Evolutionary conservation across 2,113 vertebrate genomes (phyloP).

Genomic region (Aleadryas rufinucha): DNA sequence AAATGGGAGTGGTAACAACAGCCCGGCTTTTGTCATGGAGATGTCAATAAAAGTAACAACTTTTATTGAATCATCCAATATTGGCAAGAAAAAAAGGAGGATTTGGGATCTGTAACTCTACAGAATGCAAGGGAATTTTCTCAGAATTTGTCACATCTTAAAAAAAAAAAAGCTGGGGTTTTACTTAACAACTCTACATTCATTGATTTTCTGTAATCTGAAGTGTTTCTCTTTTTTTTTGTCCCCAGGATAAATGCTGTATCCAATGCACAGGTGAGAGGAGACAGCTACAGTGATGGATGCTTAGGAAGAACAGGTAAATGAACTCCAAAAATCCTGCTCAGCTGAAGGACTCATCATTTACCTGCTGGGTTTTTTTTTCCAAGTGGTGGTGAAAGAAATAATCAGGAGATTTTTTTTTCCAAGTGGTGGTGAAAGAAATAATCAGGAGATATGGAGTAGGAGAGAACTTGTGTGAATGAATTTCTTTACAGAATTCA

Average conservation of each 20-base stretch:
- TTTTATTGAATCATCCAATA: neutral
- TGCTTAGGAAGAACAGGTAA: conserved; percentile 89
- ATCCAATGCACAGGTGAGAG: conserved; percentile 91
- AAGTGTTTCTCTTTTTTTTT: neutral
- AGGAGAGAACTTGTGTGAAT: neutral
- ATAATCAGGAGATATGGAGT: neutral
- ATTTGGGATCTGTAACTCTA: neutral
- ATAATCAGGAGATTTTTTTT: neutral
- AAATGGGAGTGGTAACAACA: neutral
- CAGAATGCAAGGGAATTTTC: neutral
- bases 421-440: neutral
- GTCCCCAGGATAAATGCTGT: conserved; percentile 89
- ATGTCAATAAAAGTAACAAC: neutral
- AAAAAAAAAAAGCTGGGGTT: neutral
- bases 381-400: neutral
- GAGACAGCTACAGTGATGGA: conserved; percentile 87
- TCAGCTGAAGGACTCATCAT: neutral
- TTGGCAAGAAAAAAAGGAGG: neutral
- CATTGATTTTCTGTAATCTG: neutral
- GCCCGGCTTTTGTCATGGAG: neutral
- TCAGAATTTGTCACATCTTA: neutral
- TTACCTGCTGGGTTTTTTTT: neutral
- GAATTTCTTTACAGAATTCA: neutral
- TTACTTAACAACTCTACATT: neutral
- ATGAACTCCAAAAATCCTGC: neutral